A percentile compares a stretch with the other conserved stretches of the same genome.
phyloP scores from a whole-genome alignment of 2,113 vertebrate genomes.

The Dicrurus megarhynchus region DNA sequence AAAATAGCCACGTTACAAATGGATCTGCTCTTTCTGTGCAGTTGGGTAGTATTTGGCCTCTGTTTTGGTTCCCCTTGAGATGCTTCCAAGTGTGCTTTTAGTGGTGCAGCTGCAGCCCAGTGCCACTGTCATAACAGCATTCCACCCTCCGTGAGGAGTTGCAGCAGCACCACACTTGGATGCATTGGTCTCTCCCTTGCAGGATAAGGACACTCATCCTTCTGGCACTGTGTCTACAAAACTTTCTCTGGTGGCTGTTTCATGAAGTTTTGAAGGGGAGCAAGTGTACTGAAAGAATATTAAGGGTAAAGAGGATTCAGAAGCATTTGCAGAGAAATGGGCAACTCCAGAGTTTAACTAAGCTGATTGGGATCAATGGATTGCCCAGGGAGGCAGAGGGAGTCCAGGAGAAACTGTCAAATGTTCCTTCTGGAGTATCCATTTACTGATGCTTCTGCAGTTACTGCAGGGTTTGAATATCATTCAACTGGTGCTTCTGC shows the following conservation, averaged over 20 bases:
- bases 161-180: background rate
- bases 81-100: constrained; percentile 43
- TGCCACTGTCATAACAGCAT: constrained; percentile 53
- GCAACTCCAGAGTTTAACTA: background rate
- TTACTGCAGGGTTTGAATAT: constrained; percentile 7
- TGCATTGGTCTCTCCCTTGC: background rate
- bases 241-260: background rate
- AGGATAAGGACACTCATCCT: background rate
- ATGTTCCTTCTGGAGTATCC: background rate
- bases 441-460: background rate
- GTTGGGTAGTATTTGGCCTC: background rate
- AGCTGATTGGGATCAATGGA: background rate
- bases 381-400: background rate
- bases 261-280: background rate
- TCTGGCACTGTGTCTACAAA: background rate
- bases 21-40: background rate
- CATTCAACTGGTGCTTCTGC: background rate
- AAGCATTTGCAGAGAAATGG: background rate
- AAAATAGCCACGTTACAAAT: background rate
- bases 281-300: background rate
- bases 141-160: background rate
- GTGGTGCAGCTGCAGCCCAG: background rate
- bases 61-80: background rate
- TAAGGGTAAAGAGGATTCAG: background rate
- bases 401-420: background rate